Percentiles rank a stretch among this genome's conserved stretches.
Evolutionary conservation across 2,113 vertebrate genomes (phyloP).

Genomic region (Elachura formosa): DNA sequence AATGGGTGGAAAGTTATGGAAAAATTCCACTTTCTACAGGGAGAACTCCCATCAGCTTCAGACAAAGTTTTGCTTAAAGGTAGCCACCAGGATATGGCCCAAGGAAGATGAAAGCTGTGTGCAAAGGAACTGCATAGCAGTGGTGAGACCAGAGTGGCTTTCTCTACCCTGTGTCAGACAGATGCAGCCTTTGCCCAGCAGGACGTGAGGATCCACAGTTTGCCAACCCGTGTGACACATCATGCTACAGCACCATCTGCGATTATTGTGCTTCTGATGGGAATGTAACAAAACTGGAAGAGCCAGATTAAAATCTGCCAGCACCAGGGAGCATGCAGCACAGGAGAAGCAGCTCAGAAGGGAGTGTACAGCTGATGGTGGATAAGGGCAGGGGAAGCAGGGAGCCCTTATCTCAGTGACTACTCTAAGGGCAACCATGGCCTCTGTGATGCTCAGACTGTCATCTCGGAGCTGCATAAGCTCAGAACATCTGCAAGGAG

Average conservation of each 20-base stretch:
- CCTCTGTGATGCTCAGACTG: neutral
- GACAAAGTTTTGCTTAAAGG: neutral
- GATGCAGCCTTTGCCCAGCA: neutral
- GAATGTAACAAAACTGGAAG: slow-evolving; percentile 47
- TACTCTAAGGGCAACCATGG: neutral
- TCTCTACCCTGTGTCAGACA: fast-evolving
- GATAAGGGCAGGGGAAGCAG: neutral
- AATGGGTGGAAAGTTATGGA: neutral
- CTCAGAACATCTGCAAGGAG: neutral
- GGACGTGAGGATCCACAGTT: fast-evolving
- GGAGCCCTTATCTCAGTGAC: neutral
- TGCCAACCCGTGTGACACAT: neutral
- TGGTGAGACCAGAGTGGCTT: neutral
- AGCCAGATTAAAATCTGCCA: slow-evolving; percentile 14
- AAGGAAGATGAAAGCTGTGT: neutral
- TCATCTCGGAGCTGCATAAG: neutral
- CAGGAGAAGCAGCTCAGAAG: neutral
- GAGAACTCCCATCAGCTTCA: neutral
- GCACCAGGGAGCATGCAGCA: neutral
- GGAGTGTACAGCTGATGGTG: neutral
- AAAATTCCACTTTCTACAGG: neutral
- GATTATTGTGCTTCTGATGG: neutral
- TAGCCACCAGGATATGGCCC: neutral
- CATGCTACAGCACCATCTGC: neutral
- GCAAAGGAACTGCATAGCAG: neutral